These are phyloP conservation scores for Vombatus ursinus DNA, from an alignment of 2,113 vertebrate species.

Conservation along the genomic window DNA sequence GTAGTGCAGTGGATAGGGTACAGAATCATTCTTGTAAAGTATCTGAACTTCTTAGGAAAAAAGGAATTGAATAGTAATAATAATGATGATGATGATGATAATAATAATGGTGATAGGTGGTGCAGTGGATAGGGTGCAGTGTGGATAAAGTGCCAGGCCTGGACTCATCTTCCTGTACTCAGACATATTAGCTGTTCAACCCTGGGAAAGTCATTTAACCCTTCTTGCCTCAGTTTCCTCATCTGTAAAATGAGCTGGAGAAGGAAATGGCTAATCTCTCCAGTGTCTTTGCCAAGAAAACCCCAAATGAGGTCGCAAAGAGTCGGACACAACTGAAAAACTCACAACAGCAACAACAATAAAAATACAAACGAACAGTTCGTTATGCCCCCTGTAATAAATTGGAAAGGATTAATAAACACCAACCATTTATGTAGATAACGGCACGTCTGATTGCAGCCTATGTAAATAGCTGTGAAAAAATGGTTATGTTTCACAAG, in stretches of 20 bases:
- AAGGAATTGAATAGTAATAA: slow-evolving; percentile 29
- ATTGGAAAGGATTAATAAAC: not conserved
- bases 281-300: not conserved
- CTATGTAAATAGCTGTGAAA: not conserved
- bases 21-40: too few relatives aligned
- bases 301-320: not conserved
- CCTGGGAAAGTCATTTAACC: not conserved
- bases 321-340: not conserved
- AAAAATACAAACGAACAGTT: not conserved
- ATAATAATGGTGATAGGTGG: too few relatives aligned
- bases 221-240: not conserved
- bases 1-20: too few relatives aligned
- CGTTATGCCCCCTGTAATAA: not conserved
- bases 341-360: too few relatives aligned
- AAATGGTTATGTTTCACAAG: slow-evolving; percentile 1
- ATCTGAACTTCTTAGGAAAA: slow-evolving; percentile 21
- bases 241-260: not conserved
- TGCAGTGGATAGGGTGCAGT: not conserved
- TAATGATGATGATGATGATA: not conserved
- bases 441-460: not conserved
- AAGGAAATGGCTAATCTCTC: not conserved
- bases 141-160: not conserved
- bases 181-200: not conserved
- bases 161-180: not conserved
- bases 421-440: not conserved